Percentiles rank a stretch among this genome's conserved stretches.
Evolutionary conservation across 2,888 invertebrate genomes (phyloP).

Genomic region (Tethea ocularis): DNA sequence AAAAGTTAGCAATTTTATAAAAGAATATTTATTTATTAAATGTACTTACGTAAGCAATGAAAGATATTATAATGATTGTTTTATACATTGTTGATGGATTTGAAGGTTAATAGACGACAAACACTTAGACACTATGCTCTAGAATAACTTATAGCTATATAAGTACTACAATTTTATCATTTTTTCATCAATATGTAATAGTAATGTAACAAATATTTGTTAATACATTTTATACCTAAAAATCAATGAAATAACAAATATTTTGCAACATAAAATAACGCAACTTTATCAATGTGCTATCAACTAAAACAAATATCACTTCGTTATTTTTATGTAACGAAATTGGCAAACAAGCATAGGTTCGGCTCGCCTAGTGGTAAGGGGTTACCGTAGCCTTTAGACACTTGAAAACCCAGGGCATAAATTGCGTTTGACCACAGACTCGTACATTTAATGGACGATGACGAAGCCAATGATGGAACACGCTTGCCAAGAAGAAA

Average conservation of each 20-base stretch:
- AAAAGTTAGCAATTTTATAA: neutral
- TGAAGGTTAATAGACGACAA: neutral
- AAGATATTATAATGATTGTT: neutral
- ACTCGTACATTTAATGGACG: too few relatives aligned
- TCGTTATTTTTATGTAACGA: too few relatives aligned
- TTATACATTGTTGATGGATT: neutral
- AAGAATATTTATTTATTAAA: neutral
- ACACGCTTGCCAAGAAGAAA: too few relatives aligned
- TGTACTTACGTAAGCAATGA: slow-evolving; percentile 2
- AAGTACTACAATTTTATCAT: neutral
- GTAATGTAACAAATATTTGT: neutral
- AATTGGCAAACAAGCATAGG: too few relatives aligned
- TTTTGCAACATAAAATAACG: neutral
- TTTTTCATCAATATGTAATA: neutral
- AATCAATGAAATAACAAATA: neutral
- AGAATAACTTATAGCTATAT: neutral
- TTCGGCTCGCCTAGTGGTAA: too few relatives aligned
- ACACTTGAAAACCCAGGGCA: too few relatives aligned
- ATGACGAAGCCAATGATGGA: too few relatives aligned
- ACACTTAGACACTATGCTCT: neutral
- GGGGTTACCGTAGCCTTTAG: too few relatives aligned
- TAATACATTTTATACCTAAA: neutral
- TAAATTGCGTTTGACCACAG: too few relatives aligned
- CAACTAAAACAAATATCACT: neutral
- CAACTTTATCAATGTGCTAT: neutral